Evolutionary conservation across 2,888 invertebrate species (phyloP).

Genomic region (Oasisia sp.): DNA sequence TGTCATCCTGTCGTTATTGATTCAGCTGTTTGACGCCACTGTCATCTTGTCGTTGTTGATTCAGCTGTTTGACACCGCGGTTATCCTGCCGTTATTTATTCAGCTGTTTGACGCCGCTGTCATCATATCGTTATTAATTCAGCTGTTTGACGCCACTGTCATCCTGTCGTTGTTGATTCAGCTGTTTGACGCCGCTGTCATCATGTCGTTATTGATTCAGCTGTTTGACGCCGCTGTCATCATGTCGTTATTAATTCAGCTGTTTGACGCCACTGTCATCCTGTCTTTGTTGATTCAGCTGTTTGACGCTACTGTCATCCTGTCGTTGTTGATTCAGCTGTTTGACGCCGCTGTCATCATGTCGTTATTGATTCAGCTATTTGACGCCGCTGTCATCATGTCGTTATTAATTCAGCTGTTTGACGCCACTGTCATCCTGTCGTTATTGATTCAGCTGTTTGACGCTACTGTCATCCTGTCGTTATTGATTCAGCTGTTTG

Average conservation of each 20-base stretch:
- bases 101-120: too few species aligned
- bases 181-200: too few species aligned
- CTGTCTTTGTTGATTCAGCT: constrained; percentile 35
- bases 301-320: constrained; percentile 59
- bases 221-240: constrained; percentile 61
- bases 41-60: too few species aligned
- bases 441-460: constrained; percentile 44
- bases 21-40: too few species aligned
- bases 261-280: too few species aligned
- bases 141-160: constrained; percentile 59
- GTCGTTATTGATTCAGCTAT: constrained; percentile 40
- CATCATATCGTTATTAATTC: too few species aligned
- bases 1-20: constrained; percentile 51
- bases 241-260: constrained; percentile 42
- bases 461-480: constrained; percentile 59
- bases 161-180: constrained; percentile 47
- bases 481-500: constrained; percentile 29
- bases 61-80: constrained; percentile 57
- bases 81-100: constrained; percentile 49
- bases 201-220: too few species aligned
- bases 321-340: constrained; percentile 41
- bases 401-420: constrained; percentile 38
- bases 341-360: too few species aligned
- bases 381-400: constrained; percentile 59
- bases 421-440: too few species aligned